Conservation (phyloP, 2,797 vertebrate genomes). For the Gymnothorax javanicus region DNA sequence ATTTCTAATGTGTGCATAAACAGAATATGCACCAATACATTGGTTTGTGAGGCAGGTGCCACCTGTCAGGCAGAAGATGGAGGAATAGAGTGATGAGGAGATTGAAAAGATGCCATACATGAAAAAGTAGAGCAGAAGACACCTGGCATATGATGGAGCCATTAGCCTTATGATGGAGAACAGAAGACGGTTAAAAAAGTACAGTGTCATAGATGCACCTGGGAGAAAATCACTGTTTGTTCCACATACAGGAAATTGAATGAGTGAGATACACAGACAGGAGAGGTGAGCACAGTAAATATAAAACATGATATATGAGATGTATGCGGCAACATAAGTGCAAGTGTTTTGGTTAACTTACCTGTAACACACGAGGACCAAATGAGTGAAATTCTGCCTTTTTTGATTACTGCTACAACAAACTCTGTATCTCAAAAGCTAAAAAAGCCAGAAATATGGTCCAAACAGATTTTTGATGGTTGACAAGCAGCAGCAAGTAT, state of each 20-base stretch:
- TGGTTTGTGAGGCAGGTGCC: constrained; percentile 27
- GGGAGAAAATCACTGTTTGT: constrained; percentile 2
- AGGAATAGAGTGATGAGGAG: constrained; percentile 35
- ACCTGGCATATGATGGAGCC: constrained; percentile 46
- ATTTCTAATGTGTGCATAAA: neutral
- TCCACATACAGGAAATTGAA: neutral
- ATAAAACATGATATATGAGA: neutral
- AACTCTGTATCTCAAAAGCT: no score
- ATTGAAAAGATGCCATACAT: constrained; percentile 46
- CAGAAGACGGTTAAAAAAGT: constrained; percentile 34
- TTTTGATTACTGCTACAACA: no score
- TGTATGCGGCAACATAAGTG: neutral
- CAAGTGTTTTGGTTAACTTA: neutral
- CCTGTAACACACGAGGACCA: no score
- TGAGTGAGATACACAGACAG: neutral
- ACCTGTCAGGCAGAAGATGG: constrained; percentile 21
- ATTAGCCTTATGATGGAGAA: constrained; percentile 50
- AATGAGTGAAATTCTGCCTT: no score
- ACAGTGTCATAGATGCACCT: constrained; percentile 14
- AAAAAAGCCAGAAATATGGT: no score
- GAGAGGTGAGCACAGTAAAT: neutral
- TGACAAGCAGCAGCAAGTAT: no score
- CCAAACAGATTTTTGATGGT: no score
- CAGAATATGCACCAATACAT: neutral
- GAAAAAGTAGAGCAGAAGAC: constrained; percentile 52